phyloP scores from a whole-genome alignment of 1,140 invertebrate genomes.

The Macrocentrus cingulum region DNA sequence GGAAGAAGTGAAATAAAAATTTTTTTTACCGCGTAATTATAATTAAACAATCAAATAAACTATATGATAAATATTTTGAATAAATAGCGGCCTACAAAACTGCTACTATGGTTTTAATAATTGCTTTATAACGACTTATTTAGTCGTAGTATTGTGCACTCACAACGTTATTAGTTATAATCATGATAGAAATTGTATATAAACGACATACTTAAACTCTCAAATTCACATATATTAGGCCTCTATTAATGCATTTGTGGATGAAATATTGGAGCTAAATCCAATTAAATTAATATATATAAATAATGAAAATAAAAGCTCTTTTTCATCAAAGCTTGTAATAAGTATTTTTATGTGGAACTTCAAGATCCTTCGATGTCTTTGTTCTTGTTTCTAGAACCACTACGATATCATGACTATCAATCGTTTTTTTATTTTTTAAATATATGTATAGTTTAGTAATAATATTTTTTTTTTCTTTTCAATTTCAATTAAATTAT shows the following conservation, averaged over 20 bases:
- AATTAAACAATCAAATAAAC: too few relatives aligned
- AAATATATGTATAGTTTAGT: too few relatives aligned
- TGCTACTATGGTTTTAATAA: too few relatives aligned
- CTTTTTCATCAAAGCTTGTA: constrained; percentile 20
- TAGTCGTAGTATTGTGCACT: too few relatives aligned
- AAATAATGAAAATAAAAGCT: constrained; percentile 15
- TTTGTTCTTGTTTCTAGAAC: constrained; percentile 9
- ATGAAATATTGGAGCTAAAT: constrained; percentile 1
- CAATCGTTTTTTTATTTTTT: constrained; percentile 18
- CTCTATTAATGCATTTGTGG: background rate
- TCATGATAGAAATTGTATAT: too few relatives aligned
- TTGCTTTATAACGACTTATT: too few relatives aligned
- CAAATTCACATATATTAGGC: constrained; percentile 3
- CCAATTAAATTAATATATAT: background rate
- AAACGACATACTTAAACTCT: background rate
- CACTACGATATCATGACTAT: constrained; percentile 26
- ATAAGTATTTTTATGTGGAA: constrained; percentile 10
- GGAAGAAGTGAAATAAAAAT: too few relatives aligned
- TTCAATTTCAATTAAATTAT: constrained; percentile 7
- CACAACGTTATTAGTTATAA: too few relatives aligned
- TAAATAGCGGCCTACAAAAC: too few relatives aligned
- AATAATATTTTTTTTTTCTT: constrained; percentile 18
- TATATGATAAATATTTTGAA: too few relatives aligned
- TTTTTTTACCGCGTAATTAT: too few relatives aligned
- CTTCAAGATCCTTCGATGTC: constrained; percentile 17